Percentiles rank a stretch among this genome's conserved stretches.
phyloP scores from a whole-genome alignment of 2,888 invertebrate genomes.

The Aricia artaxerxes region DNA sequence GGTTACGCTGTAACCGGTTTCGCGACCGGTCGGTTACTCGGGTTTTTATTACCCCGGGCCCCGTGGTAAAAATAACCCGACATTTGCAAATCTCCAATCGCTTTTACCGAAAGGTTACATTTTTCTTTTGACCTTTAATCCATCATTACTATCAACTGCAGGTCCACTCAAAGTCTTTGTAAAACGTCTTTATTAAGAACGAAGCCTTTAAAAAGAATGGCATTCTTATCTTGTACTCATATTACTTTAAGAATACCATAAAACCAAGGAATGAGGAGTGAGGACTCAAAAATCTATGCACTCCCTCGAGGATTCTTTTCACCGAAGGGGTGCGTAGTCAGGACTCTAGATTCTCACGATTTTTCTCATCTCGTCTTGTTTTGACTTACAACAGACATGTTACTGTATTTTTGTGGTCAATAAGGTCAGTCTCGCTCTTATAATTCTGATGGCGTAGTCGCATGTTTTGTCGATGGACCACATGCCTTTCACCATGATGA shows the following conservation, averaged over 20 bases:
- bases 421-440: too few species aligned
- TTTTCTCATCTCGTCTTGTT: too few species aligned
- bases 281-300: neutral
- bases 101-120: slow-evolving; percentile 9
- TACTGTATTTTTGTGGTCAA: too few species aligned
- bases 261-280: neutral
- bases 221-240: neutral
- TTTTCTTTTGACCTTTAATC: slow-evolving; percentile 9
- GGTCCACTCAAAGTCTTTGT: neutral
- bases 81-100: slow-evolving; percentile 6
- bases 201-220: neutral
- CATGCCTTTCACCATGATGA: too few species aligned
- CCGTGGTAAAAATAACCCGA: neutral
- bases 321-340: too few species aligned
- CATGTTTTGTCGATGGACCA: too few species aligned
- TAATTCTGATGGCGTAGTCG: too few species aligned
- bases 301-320: too few species aligned
- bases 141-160: neutral
- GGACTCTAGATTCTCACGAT: too few species aligned
- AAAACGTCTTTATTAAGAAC: too few species aligned
- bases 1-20: neutral
- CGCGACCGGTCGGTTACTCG: slow-evolving; percentile 4
- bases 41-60: neutral
- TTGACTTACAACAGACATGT: too few species aligned
- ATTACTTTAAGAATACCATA: neutral